Evolutionary conservation across 2,797 vertebrate genomes (phyloP).

Genomic region (Muscicapa comitata): DNA sequence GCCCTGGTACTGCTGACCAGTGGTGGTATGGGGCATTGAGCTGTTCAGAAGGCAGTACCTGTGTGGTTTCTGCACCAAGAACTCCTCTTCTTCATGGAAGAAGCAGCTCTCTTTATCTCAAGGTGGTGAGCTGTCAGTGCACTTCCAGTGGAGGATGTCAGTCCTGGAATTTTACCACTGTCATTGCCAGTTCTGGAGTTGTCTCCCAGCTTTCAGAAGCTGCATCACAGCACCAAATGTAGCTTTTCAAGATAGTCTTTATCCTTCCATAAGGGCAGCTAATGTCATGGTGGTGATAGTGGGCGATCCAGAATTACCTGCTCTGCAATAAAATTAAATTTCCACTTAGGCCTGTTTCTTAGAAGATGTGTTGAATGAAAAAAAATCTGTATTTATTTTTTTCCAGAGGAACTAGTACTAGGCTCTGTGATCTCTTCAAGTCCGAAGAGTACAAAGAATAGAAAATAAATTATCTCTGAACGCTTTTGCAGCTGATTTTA

Average conservation of each 20-base stretch:
- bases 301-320: not conserved
- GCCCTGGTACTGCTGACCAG: not conserved
- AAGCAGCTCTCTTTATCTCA: not conserved
- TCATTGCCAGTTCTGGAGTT: not conserved
- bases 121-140: rapidly evolving
- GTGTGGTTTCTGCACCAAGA: rapidly evolving
- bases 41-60: not conserved
- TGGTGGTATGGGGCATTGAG: rapidly evolving
- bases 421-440: not conserved
- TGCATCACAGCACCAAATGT: not conserved
- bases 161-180: not conserved
- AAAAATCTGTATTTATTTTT: not conserved
- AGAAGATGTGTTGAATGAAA: not conserved
- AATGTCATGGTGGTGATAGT: not conserved
- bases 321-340: not conserved
- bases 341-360: not conserved
- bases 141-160: not conserved
- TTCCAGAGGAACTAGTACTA: not conserved
- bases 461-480: not conserved
- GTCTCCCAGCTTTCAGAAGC: not conserved
- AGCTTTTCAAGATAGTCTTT: not conserved
- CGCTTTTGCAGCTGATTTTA: not conserved
- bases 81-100: rapidly evolving
- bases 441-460: not conserved
- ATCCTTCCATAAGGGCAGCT: not conserved